Evolutionary conservation across 37 sponge, comb jelly and placozoan species (phyloP).

Genomic region (Lycopodina hypogea): DNA sequence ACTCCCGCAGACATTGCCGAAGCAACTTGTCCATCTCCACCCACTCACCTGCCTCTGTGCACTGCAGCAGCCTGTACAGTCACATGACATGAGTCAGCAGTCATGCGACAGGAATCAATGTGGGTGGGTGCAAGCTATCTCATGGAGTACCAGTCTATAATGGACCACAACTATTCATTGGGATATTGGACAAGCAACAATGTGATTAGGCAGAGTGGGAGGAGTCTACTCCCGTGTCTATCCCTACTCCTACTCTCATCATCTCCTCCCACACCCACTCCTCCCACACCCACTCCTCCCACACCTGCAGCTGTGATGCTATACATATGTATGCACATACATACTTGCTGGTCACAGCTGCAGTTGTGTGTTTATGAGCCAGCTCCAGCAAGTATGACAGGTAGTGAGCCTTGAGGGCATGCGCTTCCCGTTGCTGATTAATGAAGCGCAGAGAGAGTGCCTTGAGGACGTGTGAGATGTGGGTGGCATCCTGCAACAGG

Average conservation of each 20-base stretch:
- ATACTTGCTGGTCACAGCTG: slow-evolving; percentile 13
- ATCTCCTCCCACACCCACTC: no score
- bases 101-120: not conserved
- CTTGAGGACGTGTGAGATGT: slow-evolving; percentile 21
- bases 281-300: no score
- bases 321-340: no score
- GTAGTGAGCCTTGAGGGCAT: slow-evolving; percentile 54
- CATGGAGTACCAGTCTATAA: no score
- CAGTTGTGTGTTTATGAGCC: slow-evolving; percentile 7
- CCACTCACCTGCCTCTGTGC: slow-evolving; percentile 21
- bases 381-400: slow-evolving; percentile 24
- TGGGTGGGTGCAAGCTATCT: no score
- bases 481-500: not conserved
- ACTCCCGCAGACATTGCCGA: slow-evolving; percentile 53
- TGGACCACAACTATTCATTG: no score
- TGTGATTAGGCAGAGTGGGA: no score
- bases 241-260: no score
- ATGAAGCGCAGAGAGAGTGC: slow-evolving; percentile 1
- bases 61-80: slow-evolving; percentile 13
- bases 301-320: no score
- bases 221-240: no score
- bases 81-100: not conserved
- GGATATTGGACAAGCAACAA: no score
- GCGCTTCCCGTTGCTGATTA: slow-evolving; percentile 25
- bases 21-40: slow-evolving; percentile 47